These are phyloP conservation scores for Pardosa pseudoannulata DNA, from an alignment of 2,888 invertebrate species.

Conservation along the genomic window DNA sequence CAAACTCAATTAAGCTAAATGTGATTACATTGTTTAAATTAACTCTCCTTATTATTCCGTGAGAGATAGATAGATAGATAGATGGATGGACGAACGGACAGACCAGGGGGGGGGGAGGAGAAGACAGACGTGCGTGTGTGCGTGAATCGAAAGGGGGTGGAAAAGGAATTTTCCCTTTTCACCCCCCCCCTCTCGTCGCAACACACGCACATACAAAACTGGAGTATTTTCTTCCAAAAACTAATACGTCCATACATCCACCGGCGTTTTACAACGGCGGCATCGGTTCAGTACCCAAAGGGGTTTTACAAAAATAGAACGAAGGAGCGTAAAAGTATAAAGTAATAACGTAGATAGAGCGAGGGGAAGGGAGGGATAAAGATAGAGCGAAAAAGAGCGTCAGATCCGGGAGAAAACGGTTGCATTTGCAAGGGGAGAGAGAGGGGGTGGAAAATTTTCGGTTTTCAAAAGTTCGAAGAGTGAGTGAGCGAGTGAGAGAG, in stretches of 20 bases:
- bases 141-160: neutral
- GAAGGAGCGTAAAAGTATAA: conserved; percentile 24
- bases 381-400: too few relatives aligned
- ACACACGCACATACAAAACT: too few relatives aligned
- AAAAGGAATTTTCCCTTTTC: neutral
- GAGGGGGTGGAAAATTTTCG: conserved; percentile 39
- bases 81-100: conserved; percentile 20
- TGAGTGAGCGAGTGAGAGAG: too few relatives aligned
- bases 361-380: conserved; percentile 13
- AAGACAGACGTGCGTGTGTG: too few relatives aligned
- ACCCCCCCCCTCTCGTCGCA: neutral
- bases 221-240: conserved; percentile 5
- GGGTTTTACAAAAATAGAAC: conserved; percentile 67
- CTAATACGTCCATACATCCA: conserved; percentile 21
- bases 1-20: conserved; percentile 73
- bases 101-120: neutral
- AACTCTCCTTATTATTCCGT: conserved; percentile 72
- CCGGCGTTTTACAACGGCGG: conserved; percentile 47
- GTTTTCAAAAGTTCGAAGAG: conserved; percentile 68
- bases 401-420: too few relatives aligned
- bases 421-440: too few relatives aligned
- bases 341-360: conserved; percentile 45
- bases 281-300: conserved; percentile 60
- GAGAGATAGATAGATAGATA: conserved; percentile 67
- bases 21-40: conserved; percentile 73